Evolutionary conservation across 2,888 invertebrate species (phyloP).

Genomic region (Prosapia bicincta): DNA sequence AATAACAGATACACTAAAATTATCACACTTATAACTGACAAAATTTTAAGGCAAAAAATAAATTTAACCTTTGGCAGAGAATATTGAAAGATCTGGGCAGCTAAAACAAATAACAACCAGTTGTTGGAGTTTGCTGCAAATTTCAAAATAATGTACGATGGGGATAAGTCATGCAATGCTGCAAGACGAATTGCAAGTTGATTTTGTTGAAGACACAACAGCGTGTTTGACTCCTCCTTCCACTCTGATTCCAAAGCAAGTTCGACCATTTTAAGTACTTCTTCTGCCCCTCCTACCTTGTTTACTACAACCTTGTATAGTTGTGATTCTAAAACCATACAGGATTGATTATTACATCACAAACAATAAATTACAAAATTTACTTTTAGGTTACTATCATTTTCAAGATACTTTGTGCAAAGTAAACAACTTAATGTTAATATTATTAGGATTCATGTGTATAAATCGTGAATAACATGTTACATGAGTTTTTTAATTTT

Average conservation of each 20-base stretch:
- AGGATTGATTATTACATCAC: too few relatives aligned
- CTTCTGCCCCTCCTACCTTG: neutral
- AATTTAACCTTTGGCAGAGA: conserved; percentile 55
- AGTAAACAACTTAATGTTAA: too few relatives aligned
- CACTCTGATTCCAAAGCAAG: neutral
- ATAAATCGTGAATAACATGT: too few relatives aligned
- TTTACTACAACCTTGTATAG: neutral
- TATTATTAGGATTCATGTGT: too few relatives aligned
- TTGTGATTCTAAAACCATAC: neutral
- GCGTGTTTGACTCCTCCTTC: neutral
- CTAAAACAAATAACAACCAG: conserved; percentile 68
- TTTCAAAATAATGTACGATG: conserved; percentile 58
- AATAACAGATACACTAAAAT: too few relatives aligned
- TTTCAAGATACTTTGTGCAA: too few relatives aligned
- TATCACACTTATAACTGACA: too few relatives aligned
- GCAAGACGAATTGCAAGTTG: conserved; percentile 58
- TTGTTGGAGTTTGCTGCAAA: conserved; percentile 58
- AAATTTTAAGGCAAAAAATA: neutral
- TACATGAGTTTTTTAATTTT: too few relatives aligned
- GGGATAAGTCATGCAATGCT: conserved; percentile 52
- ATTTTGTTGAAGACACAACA: neutral
- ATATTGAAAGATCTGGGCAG: conserved; percentile 66
- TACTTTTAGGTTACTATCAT: too few relatives aligned
- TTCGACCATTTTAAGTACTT: neutral
- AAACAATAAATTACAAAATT: too few relatives aligned